Base-by-base conservation (phyloP, 2,888 invertebrate species). In the Thyatira batis region DNA sequence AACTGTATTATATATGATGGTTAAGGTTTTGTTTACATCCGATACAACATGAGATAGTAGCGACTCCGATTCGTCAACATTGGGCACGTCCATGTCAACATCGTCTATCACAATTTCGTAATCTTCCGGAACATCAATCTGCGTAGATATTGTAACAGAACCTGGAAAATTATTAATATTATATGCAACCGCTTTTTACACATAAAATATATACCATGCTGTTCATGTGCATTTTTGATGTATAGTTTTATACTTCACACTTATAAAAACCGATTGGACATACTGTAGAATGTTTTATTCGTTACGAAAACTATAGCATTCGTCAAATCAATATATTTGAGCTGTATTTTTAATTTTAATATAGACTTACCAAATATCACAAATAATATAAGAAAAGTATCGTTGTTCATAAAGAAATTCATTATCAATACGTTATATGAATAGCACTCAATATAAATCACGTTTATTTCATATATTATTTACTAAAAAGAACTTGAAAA, bases 41-140 rank as follows among this genome's bases (percentile, higher is more conserved):
- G 87, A 87, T 0, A 89, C 87, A 8, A 91, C 89, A 66, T 89
- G 87, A 4, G 89, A 88, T 1, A 92, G 80, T 6, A 92, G 67
- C 13, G 90, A 89, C 63, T 90, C 89, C 0, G 90, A 89, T 67
- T 91, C 91, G 51, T 91, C 90, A 0, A 91, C 89, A 62, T 91
- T 90, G 0, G 87, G 79, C 21, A 89, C 73, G 52, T 88, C 89
- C 17, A 77, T 64, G 23, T 85, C 85, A 50, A 72, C 71, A 21
- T 73, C 70, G 53, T 80, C 79, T 27, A 73, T 63, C 28, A 78
- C 75, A 11, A 65, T 57, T 50, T 78, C 75, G 10, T 64, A 55
- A 52, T 84, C 84, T 57, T 87, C 86, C 50, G 85, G 82, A n/a
- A 85, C 83, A 66, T 90, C 89, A 70, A 80, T 86, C 61, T 87